phyloP scores from a whole-genome alignment of 2,888 invertebrate species.

The Nymphalis c-album region DNA sequence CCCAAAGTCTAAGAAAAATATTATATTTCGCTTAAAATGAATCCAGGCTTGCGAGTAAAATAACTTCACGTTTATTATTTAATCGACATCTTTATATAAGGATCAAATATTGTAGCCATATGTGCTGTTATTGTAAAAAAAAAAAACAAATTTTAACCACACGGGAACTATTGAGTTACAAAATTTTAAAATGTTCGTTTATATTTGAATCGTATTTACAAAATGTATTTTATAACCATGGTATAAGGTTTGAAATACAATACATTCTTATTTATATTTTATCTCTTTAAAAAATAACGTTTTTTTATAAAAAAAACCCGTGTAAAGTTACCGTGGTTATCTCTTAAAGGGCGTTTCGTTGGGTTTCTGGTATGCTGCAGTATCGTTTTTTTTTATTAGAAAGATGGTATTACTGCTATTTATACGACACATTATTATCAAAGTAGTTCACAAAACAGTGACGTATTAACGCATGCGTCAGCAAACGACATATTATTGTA shows the following conservation, averaged over 20 bases:
- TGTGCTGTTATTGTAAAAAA: slow-evolving; percentile 46
- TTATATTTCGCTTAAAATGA: no score
- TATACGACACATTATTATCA: no score
- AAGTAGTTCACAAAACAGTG: no score
- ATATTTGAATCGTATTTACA: slow-evolving; percentile 43
- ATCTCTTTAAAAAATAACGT: slow-evolving; percentile 51
- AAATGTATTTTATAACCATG: slow-evolving; percentile 36
- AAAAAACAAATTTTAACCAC: slow-evolving; percentile 50
- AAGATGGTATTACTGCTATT: not conserved
- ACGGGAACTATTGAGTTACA: slow-evolving; percentile 61
- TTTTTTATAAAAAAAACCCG: slow-evolving; percentile 48
- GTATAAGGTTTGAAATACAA: slow-evolving; percentile 35
- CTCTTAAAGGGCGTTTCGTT: slow-evolving; percentile 36
- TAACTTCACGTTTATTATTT: not conserved
- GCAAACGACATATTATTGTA: no score
- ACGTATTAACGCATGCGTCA: no score
- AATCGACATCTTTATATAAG: slow-evolving; percentile 1
- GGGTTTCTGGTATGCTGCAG: slow-evolving; percentile 19
- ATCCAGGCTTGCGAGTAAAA: no score
- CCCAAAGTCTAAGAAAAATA: not conserved
- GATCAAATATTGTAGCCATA: slow-evolving; percentile 38
- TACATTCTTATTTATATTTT: slow-evolving; percentile 39
- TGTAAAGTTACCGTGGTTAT: slow-evolving; percentile 49
- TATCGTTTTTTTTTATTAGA: slow-evolving; percentile 10
- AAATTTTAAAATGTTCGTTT: slow-evolving; percentile 54